Evolutionary conservation across 2,113 vertebrate genomes (phyloP).

Genomic region (Hyaena hyaena): DNA sequence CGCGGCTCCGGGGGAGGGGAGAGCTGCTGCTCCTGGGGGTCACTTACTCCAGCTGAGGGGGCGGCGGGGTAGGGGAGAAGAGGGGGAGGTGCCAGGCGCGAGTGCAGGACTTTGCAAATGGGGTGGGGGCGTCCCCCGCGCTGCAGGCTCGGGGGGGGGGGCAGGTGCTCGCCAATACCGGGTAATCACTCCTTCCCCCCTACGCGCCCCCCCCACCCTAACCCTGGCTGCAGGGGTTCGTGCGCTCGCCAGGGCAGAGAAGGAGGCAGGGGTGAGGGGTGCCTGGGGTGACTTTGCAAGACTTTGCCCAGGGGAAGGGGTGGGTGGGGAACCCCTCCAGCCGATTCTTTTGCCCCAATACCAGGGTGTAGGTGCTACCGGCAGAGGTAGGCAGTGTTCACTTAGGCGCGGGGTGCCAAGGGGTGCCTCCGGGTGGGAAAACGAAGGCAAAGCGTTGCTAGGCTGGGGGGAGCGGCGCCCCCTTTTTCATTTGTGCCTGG

Average conservation of each 20-base stretch:
- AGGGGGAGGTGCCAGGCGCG: constrained; percentile 68
- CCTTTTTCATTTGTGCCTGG: constrained; percentile 52
- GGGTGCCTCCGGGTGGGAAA: constrained; percentile 42
- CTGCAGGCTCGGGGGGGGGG: constrained; percentile 45
- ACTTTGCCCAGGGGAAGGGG: constrained; percentile 74
- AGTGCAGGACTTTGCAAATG: constrained; percentile 71
- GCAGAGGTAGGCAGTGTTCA: constrained; percentile 67
- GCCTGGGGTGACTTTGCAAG: constrained; percentile 75
- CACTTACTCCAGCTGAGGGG: constrained; percentile 65
- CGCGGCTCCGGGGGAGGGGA: constrained; percentile 53
- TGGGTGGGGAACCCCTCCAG: constrained; percentile 49
- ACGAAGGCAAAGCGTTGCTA: neutral
- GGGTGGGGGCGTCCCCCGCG: constrained; percentile 70
- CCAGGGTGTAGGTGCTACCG: constrained; percentile 29
- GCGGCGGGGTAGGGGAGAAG: constrained; percentile 65
- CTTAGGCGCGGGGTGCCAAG: constrained; percentile 2
- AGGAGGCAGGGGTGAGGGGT: constrained; percentile 66
- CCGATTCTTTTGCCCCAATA: neutral
- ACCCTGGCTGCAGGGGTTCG: neutral
- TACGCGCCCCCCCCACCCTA: neutral
- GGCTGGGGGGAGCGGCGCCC: constrained; percentile 47
- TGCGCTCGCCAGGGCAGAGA: constrained; percentile 25
- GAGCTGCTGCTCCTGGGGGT: constrained; percentile 70
- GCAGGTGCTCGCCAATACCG: constrained; percentile 64
- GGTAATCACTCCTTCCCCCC: constrained; percentile 24